Evolutionary conservation across 2,797 vertebrate species (phyloP).

Genomic region (Carcharodon carcharias): DNA sequence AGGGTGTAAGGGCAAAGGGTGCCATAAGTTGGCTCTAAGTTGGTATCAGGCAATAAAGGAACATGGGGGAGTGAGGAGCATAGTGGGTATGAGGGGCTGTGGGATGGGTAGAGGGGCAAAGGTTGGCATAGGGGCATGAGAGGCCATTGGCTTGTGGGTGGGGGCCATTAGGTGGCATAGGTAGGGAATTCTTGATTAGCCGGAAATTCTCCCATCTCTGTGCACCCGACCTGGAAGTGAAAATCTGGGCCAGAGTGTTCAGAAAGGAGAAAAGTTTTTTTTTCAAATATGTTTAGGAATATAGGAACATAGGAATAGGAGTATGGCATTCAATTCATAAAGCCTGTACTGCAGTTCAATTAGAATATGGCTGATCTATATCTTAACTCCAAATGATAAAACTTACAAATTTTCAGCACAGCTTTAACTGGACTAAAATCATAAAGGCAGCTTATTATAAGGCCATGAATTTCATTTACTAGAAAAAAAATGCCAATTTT

Average conservation of each 20-base stretch:
- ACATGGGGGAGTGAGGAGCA: too few species aligned
- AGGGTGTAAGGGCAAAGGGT: too few species aligned
- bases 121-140: too few species aligned
- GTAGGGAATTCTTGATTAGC: too few species aligned
- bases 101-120: too few species aligned
- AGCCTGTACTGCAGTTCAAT: neutral
- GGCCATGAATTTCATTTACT: neutral
- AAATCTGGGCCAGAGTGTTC: neutral
- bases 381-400: neutral
- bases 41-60: too few species aligned
- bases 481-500: neutral
- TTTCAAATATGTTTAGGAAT: neutral
- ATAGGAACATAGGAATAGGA: neutral
- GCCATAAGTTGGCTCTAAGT: too few species aligned
- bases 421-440: neutral
- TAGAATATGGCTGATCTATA: neutral
- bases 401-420: neutral
- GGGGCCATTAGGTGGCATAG: too few species aligned
- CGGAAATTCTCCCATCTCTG: too few species aligned
- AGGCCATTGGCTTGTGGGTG: too few species aligned
- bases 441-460: neutral
- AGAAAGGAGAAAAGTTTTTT: neutral
- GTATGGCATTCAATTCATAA: neutral
- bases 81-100: too few species aligned
- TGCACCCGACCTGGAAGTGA: too few species aligned